Percentiles rank a stretch among this genome's conserved stretches.
These are phyloP conservation scores for Terrapene triunguis DNA, from an alignment of 2,113 vertebrate genomes.

Conservation along the genomic window DNA sequence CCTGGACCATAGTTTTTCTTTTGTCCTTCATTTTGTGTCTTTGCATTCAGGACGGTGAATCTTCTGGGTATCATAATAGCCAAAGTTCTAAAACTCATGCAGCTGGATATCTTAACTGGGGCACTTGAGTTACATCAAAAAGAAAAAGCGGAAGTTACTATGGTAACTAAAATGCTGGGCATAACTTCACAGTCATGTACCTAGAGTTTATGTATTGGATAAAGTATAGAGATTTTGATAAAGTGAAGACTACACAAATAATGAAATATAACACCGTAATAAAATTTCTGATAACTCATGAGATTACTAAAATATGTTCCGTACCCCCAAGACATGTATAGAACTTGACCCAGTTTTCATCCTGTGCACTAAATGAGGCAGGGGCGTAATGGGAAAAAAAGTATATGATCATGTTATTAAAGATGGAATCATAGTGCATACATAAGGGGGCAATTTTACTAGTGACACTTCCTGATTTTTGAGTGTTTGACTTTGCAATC, in stretches of 20 bases:
- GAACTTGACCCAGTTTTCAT: neutral
- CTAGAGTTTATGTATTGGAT: neutral
- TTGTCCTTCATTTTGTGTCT: neutral
- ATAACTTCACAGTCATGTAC: neutral
- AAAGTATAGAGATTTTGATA: no score
- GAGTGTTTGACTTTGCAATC: no score
- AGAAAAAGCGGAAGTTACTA: slow-evolving; percentile 46
- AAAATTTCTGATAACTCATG: neutral
- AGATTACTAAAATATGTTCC: neutral
- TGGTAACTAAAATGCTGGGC: slow-evolving; percentile 33
- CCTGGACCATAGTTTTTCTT: neutral
- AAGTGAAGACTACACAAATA: neutral
- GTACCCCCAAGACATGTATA: neutral
- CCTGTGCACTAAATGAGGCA: neutral
- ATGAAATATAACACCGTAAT: neutral
- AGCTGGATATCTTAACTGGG: neutral
- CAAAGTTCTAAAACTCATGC: neutral
- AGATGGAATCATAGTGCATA: no score
- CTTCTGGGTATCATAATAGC: slow-evolving; percentile 33
- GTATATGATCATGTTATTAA: no score
- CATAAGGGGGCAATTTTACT: no score
- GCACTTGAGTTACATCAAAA: neutral
- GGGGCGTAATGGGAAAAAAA: neutral
- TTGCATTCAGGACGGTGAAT: slow-evolving; percentile 33
- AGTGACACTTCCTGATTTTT: no score